These are phyloP conservation scores for Cephalotes varians DNA, from an alignment of 2,888 invertebrate species.

Conservation along the genomic window DNA sequence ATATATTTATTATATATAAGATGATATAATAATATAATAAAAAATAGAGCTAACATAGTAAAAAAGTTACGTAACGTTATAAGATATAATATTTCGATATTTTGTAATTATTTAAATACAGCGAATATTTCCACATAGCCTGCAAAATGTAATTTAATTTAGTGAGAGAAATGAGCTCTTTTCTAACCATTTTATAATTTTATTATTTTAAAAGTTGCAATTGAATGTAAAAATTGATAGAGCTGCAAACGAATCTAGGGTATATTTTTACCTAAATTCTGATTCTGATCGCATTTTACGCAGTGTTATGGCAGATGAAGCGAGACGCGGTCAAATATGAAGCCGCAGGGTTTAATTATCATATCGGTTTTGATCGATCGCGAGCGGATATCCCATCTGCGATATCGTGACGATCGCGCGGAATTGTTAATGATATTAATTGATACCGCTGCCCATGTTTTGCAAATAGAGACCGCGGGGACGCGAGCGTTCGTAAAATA, in stretches of 20 bases:
- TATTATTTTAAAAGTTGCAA: not conserved
- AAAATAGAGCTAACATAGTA: not conserved
- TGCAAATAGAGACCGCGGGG: constrained; percentile 38
- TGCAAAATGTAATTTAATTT: constrained; percentile 12
- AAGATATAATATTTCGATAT: not conserved
- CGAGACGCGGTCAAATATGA: constrained; percentile 37
- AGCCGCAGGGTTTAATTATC: constrained; percentile 49
- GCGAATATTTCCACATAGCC: not conserved
- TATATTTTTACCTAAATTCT: constrained; percentile 20
- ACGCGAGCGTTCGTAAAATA: constrained; percentile 32
- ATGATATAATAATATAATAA: not conserved
- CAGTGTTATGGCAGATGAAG: constrained; percentile 12
- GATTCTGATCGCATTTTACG: constrained; percentile 11
- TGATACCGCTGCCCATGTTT: constrained; percentile 42
- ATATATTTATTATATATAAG: not conserved
- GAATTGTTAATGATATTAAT: constrained; percentile 53
- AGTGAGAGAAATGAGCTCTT: not conserved
- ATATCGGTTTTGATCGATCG: constrained; percentile 42
- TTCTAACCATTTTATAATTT: not conserved
- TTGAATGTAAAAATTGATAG: constrained; percentile 3
- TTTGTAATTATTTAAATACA: not conserved
- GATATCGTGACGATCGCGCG: constrained; percentile 41
- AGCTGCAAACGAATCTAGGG: not conserved
- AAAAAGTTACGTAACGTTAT: not conserved
- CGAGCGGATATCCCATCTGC: constrained; percentile 18